Percentiles rank a stretch among this genome's conserved stretches.
Conservation (phyloP, 1,140 invertebrate genomes). For the Aphaenogaster floridana region DNA sequence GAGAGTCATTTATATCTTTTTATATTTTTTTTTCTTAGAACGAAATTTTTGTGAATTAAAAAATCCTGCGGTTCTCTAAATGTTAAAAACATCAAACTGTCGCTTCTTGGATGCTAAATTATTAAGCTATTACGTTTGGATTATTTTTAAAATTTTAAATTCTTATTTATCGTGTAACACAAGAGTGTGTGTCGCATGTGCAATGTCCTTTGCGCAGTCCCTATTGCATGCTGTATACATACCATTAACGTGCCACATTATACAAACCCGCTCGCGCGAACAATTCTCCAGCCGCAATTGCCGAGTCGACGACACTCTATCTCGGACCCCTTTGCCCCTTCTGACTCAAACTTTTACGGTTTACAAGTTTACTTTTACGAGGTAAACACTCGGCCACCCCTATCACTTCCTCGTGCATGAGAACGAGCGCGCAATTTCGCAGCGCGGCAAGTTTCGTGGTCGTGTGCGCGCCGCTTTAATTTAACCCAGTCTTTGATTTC, state of each 20-base stretch:
- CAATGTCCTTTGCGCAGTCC: background rate
- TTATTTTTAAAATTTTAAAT: background rate
- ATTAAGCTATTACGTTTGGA: background rate
- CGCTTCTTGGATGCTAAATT: background rate
- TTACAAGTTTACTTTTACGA: slow-evolving; percentile 55
- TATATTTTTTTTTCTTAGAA: too few species aligned
- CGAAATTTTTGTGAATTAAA: too few species aligned
- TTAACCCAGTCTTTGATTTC: background rate
- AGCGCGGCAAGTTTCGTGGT: slow-evolving; percentile 10
- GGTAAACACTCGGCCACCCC: slow-evolving; percentile 21
- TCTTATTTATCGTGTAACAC: background rate
- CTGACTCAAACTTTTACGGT: slow-evolving; percentile 10
- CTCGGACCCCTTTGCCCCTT: background rate
- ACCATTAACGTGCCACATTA: slow-evolving; percentile 28
- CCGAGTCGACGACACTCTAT: slow-evolving; percentile 30
- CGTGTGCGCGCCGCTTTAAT: background rate
- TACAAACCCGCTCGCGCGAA: slow-evolving; percentile 22
- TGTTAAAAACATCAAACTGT: background rate
- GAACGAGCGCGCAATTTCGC: slow-evolving; percentile 14
- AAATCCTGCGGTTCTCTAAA: too few species aligned
- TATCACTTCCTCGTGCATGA: slow-evolving; percentile 2
- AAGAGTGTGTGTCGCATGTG: background rate
- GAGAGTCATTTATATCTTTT: too few species aligned
- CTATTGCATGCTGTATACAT: background rate
- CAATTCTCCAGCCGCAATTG: slow-evolving; percentile 30